Evolutionary conservation across 37 sponge, comb jelly and placozoan species (phyloP), one percentile per base, ranked within the genome.

Genomic region (Cliona cf. orientalis): DNA sequence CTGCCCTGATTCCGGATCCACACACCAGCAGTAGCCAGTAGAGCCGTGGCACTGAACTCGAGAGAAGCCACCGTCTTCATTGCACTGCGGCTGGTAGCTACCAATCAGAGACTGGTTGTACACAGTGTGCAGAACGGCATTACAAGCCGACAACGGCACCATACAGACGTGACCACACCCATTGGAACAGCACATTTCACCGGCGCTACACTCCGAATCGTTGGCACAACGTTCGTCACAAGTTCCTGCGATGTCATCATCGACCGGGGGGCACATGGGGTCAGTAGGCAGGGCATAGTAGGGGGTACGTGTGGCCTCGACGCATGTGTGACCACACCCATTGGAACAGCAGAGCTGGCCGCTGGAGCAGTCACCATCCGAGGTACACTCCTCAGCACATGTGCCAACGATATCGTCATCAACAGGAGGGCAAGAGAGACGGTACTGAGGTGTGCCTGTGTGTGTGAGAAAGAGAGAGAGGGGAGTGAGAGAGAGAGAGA

Each of bases 141-240:
- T 19, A 63, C 66, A 83, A 6, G 61, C 53, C 14, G 67, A 69
- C 59, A 44, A 40, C 34, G 72, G 79, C 26, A 14, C 26, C 26
- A 56, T 79, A 59, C 90, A 90, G 0, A 59, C 43, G 29, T 77
- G 83, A 46, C 90, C 90, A 80, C 90, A 90, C 42, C 90, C 85
- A 84, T 90, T 90, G 75, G 90, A 80, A 55, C 90, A 90, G 68
- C 90, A 90, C 43, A 68, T 66, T 40, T 84, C 66, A 12, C 70
- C 69, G 0, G 1, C 42, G 26, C 32, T 64, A 21, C 62, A 46
- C 21, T 33, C 37, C 0, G 39, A 43, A 32, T 40, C 40, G 17
- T 62, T 34, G 26, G 21, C 55, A 80, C 88, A 87, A 12, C 58
- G 61, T 38, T 74, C 69, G 5, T 23, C 33, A 35, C 86, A 86